Conservation (phyloP, 2,888 invertebrate species). For the Epicampocera succincta region DNA sequence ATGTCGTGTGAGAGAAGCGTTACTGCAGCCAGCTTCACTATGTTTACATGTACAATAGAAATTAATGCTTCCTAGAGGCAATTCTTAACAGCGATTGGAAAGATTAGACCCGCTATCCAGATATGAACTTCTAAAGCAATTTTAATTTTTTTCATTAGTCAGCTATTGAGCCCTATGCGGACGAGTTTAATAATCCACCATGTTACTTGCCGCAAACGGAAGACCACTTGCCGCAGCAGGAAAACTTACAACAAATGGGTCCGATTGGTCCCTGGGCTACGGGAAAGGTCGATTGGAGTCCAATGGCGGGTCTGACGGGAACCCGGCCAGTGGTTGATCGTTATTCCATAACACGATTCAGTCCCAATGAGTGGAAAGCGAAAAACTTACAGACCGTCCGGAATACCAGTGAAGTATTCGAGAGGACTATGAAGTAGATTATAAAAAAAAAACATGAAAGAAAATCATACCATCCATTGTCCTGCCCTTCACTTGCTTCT, state of each 20-base stretch:
- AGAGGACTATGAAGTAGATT: constrained; percentile 83
- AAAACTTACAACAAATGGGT: constrained; percentile 82
- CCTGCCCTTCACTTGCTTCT: too few species aligned
- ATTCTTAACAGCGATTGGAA: too few species aligned
- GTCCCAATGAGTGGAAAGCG: constrained; percentile 88
- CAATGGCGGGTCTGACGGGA: constrained; percentile 87
- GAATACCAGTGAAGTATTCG: constrained; percentile 81
- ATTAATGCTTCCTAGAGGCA: too few species aligned
- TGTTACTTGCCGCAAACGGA: constrained; percentile 84
- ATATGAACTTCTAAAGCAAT: too few species aligned
- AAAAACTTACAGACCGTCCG: constrained; percentile 84
- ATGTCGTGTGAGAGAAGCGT: too few species aligned
- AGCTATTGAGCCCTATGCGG: constrained; percentile 73
- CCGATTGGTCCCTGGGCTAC: constrained; percentile 86
- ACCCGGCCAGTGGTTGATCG: constrained; percentile 89
- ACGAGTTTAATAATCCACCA: constrained; percentile 79
- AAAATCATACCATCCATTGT: too few species aligned
- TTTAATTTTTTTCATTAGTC: constrained; percentile 34
- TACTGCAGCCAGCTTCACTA: too few species aligned
- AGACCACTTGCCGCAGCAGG: constrained; percentile 81
- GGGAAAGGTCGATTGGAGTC: constrained; percentile 88
- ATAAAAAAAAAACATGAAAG: too few species aligned
- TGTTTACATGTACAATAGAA: too few species aligned
- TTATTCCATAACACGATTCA: constrained; percentile 88
- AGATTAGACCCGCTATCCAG: too few species aligned